Evolutionary conservation across 2,888 invertebrate species (phyloP).

Genomic region (Diaperis boleti): DNA sequence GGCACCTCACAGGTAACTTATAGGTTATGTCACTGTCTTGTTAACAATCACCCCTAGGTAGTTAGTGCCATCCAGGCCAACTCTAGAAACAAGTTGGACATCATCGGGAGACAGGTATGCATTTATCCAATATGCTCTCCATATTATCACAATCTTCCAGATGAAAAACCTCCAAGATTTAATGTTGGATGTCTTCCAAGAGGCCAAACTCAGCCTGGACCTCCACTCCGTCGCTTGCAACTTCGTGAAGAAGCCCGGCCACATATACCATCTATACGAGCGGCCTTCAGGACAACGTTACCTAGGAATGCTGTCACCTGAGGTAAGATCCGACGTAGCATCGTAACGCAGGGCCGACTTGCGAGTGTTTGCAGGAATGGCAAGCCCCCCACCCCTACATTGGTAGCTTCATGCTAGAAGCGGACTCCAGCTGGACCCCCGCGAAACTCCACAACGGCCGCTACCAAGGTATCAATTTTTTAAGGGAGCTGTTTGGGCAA

Average conservation of each 20-base stretch:
- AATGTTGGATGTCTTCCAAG: constrained; percentile 71
- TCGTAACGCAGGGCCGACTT: too few relatives aligned
- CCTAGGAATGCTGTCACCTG: constrained; percentile 80
- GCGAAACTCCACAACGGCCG: constrained; percentile 63
- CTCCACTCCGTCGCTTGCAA: constrained; percentile 70
- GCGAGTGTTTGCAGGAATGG: constrained; percentile 74
- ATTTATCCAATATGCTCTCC: too few relatives aligned
- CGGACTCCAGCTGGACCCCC: constrained; percentile 79
- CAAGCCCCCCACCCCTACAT: constrained; percentile 71
- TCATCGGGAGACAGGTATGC: constrained; percentile 76
- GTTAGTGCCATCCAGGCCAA: constrained; percentile 72
- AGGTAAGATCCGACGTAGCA: constrained; percentile 69
- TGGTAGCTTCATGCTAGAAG: constrained; percentile 77
- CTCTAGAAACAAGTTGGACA: constrained; percentile 74
- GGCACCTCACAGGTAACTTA: constrained; percentile 68
- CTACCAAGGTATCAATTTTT: constrained; percentile 52
- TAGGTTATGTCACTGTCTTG: too few relatives aligned
- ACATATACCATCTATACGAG: constrained; percentile 78
- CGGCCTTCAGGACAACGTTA: constrained; percentile 75
- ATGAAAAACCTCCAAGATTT: constrained; percentile 76
- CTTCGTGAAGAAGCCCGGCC: constrained; percentile 67
- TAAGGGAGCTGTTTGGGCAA: constrained; percentile 49
- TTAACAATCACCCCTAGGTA: constrained; percentile 63
- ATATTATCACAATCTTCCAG: too few relatives aligned
- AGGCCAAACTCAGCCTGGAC: constrained; percentile 70